A percentile compares a stretch with the other conserved stretches of the same genome.
Conservation (phyloP, 1,140 invertebrate genomes). For the Drusus annulatus region DNA sequence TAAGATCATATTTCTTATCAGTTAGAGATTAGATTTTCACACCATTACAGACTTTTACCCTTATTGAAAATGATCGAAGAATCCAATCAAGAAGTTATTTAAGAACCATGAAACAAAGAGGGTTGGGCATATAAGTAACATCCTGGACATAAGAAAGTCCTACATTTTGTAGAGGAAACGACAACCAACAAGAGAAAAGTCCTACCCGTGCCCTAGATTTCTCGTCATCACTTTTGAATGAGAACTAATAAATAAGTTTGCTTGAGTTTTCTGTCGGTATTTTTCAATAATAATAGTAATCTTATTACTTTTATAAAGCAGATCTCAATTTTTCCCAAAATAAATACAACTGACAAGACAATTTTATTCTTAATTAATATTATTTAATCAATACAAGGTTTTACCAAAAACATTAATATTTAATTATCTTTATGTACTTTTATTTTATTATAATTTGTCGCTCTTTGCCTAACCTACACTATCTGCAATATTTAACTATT, state of each 20-base stretch:
- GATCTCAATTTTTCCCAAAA: slow-evolving; percentile 9
- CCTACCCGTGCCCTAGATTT: background rate
- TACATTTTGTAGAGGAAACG: no score
- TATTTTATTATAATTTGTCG: no score
- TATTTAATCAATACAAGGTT: background rate
- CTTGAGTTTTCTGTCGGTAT: background rate
- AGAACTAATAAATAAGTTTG: background rate
- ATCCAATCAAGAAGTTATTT: no score
- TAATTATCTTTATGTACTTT: background rate
- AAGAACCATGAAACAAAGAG: no score
- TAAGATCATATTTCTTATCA: background rate
- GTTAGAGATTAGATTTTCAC: no score
- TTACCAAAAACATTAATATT: background rate
- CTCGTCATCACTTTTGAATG: background rate
- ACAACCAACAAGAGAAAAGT: background rate
- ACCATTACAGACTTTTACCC: no score
- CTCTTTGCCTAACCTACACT: no score
- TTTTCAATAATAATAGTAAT: background rate
- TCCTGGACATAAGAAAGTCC: no score
- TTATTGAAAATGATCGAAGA: no score
- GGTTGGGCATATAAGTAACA: no score
- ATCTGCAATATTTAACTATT: no score
- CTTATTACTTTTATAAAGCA: background rate
- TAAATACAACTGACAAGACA: background rate
- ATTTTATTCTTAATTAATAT: background rate